Conservation (phyloP, 2,888 invertebrate species). For the Ormyrus thymus region DNA sequence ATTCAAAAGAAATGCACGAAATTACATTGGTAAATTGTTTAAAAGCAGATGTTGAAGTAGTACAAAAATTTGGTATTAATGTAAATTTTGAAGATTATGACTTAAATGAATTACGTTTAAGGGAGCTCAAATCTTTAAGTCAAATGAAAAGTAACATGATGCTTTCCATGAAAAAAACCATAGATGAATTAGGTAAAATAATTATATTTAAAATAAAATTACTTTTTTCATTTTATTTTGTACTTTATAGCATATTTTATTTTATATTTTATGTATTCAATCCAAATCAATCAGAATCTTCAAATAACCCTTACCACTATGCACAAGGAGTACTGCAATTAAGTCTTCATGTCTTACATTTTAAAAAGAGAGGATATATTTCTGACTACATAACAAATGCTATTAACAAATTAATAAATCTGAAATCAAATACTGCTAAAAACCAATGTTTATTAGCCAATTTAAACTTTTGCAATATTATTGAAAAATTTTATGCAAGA, state of each 20-base stretch:
- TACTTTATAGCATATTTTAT: background rate
- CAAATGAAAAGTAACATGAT: constrained; percentile 61
- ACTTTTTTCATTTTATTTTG: constrained; percentile 1
- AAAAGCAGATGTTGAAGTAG: constrained; percentile 56
- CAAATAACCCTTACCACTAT: constrained; percentile 58
- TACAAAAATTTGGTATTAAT: constrained; percentile 61
- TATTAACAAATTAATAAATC: constrained; percentile 55
- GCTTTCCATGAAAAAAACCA: constrained; percentile 59
- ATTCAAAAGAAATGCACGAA: constrained; percentile 55
- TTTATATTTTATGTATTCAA: background rate
- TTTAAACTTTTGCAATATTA: constrained; percentile 65
- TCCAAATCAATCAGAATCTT: constrained; percentile 26
- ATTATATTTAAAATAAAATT: background rate
- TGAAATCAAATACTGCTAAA: constrained; percentile 44
- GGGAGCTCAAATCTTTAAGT: constrained; percentile 64
- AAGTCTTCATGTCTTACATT: constrained; percentile 63
- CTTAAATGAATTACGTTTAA: constrained; percentile 62
- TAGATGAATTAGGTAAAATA: constrained; percentile 61
- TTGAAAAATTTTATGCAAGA: constrained; percentile 58
- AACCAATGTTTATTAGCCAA: constrained; percentile 61
- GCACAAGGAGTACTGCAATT: constrained; percentile 64
- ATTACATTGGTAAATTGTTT: constrained; percentile 63
- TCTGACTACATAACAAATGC: constrained; percentile 59
- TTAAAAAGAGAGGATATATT: constrained; percentile 55
- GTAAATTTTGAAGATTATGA: constrained; percentile 62